phyloP scores from a whole-genome alignment of 1,140 invertebrate species.

The Dendroctonus valens region DNA sequence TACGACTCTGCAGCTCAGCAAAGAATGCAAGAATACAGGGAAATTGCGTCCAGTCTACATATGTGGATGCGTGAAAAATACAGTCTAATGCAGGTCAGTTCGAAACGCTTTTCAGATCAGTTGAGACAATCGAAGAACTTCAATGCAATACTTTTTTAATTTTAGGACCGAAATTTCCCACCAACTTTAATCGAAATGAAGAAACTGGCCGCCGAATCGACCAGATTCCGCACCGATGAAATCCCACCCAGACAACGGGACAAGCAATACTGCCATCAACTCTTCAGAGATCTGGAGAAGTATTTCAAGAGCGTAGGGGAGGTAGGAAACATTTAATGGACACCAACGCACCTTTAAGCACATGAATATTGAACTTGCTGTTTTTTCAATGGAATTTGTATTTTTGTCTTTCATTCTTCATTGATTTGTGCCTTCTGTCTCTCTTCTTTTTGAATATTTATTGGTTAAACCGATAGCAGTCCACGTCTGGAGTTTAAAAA shows the following conservation, averaged over 20 bases:
- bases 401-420: too few relatives aligned
- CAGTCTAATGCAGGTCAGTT: slow-evolving; percentile 69
- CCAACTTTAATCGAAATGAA: slow-evolving; percentile 93
- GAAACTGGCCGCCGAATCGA: slow-evolving; percentile 84
- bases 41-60: slow-evolving; percentile 79
- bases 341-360: too few relatives aligned
- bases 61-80: slow-evolving; percentile 90
- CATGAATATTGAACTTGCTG: too few relatives aligned
- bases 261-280: slow-evolving; percentile 81
- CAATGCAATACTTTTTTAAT: slow-evolving; percentile 5
- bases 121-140: background rate
- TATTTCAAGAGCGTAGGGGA: slow-evolving; percentile 60
- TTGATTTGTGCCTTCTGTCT: too few relatives aligned
- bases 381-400: too few relatives aligned
- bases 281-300: slow-evolving; percentile 88
- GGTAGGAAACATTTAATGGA: slow-evolving; percentile 10
- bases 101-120: background rate
- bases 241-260: slow-evolving; percentile 85
- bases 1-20: slow-evolving; percentile 90
- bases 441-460: too few relatives aligned
- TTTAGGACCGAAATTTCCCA: slow-evolving; percentile 81
- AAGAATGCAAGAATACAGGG: slow-evolving; percentile 85
- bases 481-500: too few relatives aligned
- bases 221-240: slow-evolving; percentile 90
- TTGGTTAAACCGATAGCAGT: too few relatives aligned